Base-by-base conservation (phyloP, 2,888 invertebrate genomes). In the Lissonota sp. region DNA sequence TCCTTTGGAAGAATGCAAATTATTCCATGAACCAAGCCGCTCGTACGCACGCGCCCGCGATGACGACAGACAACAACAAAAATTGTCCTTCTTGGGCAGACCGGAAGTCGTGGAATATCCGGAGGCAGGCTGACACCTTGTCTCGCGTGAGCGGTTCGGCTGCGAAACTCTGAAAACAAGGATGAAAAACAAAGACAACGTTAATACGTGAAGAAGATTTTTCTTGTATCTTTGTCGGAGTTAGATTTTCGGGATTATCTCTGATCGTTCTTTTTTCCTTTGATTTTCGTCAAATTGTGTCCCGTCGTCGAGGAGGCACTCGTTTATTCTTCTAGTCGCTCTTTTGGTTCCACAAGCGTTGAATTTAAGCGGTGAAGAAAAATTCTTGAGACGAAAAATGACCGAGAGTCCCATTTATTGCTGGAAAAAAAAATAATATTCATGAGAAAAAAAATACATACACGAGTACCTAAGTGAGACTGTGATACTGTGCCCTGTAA, bases 401-500 rank as follows among this genome's bases (percentile, higher is more conserved):
- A 8, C 14, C 12, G 42, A 40, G 66, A 16, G n/a, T 37, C 44
- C 51, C 49, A 37, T 26, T 39, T 5, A 53, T 16, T 12, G 1
- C 7, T 42, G 39, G 51, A 10, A 58, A 58, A 66, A 51, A 51
- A 12, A 55, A 57, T 16, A 12, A 58, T 58, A 58, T 49, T 58
- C n/a, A 66, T 62, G 71, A 40, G 57, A 58, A 63, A 42, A 26
- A 49, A 49, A 46, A 49, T 53, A 66, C 14, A 62, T 62, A 63
- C 71, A 86, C 86, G 84, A 87, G 90, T 91, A 91, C 90, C 90
- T 91, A 90, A 90, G 87, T 90, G 89, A 88, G 86, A 87, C 91
- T 91, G 90, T 91, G 90, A 91, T 91, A 74, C 80, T 82, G 84
- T 85, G 83, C 86, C 63, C 16, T 39, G 40, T 44, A n/a, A 53